phyloP scores from a whole-genome alignment of 35 echinoderm and acorn worm species.

The Patiria miniata region DNA sequence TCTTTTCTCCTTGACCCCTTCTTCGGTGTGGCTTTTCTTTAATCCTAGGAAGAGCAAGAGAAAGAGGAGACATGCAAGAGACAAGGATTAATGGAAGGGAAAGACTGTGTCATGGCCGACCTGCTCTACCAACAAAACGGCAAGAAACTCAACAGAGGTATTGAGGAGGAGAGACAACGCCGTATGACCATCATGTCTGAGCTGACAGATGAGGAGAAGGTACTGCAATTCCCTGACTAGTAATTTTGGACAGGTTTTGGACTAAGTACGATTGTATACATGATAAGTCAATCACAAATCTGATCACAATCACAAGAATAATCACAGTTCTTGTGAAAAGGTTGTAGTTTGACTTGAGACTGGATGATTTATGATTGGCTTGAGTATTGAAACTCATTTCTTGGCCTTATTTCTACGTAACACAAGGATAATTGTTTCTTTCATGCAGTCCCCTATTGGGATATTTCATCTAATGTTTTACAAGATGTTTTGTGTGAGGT shows the following conservation, averaged over 20 bases:
- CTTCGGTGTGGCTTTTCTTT: not conserved
- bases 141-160: constrained; percentile 5
- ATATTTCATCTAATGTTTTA: no score
- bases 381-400: no score
- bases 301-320: not conserved
- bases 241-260: not conserved
- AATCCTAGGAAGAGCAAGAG: constrained; percentile 54
- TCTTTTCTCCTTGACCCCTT: not conserved
- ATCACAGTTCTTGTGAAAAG: not conserved
- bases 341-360: not conserved
- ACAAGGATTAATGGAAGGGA: constrained; percentile 23
- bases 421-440: not conserved
- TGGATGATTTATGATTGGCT: not conserved
- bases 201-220: constrained; percentile 68
- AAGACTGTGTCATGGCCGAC: constrained; percentile 45
- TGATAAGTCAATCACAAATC: not conserved
- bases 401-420: no score
- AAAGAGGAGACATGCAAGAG: constrained; percentile 39
- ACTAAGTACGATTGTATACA: not conserved
- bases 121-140: constrained; percentile 33
- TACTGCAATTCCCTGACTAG: not conserved
- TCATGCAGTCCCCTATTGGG: not conserved
- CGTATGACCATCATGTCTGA: constrained; percentile 56
- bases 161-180: constrained; percentile 61
- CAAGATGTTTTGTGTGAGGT: no score